Evolutionary conservation across 2,888 invertebrate species (phyloP), one percentile per base, ranked within the genome.

Genomic region (Dione juno): DNA sequence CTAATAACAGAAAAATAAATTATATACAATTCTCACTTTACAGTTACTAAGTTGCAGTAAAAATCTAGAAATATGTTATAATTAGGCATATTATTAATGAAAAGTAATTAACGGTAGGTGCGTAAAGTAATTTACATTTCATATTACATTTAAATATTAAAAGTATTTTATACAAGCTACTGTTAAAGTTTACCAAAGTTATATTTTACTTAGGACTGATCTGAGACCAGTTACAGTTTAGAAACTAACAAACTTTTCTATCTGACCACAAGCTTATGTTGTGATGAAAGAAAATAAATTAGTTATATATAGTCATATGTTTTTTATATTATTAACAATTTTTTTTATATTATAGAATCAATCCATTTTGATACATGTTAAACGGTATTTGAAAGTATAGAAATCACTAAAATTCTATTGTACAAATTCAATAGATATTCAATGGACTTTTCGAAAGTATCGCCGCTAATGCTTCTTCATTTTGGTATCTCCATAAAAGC

Each of bases 41-140:
- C 2, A 28, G 28, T 28, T 5, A 28, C 5, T 28, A 28, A 28
- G 28, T 28, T 28, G 5, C 28, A 28, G 5, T 28, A 28, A 28
- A 28, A 28, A 5, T 5, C 5, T 28, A 28, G 28, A 5, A 28
- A 28, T 28, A 28, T 28, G 28, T 28, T 28, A 28, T 28, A 28
- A 85, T 19, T 16, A 40, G 13, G 16, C 16, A 48, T 16, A 16
- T 3, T 16, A 3, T 8, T 16, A 48, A n/a, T 8, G 3, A 16
- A 48, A 8, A 9, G 16, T 48, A n/a, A 48, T 45, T n/a, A 14
- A 48, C 8, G 16, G 0, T 16, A 16, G 5, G n/a, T 48, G n/a
- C n/a, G n/a, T 0, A 16, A 16, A 16, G 0, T 10, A 21, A 6
- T 50, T 50, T 50, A 9, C 1, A 48, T 10, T 48, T 52, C 21